These are phyloP conservation scores for Zhuqinia jingwanae DNA, from an alignment of 2,888 invertebrate species.

Conservation along the genomic window DNA sequence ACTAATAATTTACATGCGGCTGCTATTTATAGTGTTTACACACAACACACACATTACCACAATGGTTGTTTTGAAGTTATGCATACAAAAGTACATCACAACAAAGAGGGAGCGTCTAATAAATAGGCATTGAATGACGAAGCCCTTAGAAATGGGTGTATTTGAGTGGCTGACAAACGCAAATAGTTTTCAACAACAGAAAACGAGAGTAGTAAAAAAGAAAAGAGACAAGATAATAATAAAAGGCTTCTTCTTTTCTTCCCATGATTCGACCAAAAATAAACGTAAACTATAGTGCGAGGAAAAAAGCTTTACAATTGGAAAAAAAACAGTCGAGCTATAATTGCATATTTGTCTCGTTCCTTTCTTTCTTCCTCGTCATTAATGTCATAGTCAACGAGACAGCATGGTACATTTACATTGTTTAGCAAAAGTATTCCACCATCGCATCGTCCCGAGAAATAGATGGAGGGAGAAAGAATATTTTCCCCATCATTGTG, in stretches of 20 bases:
- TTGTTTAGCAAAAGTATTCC: neutral
- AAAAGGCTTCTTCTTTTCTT: neutral
- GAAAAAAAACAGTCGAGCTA: neutral
- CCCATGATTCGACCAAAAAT: conserved; percentile 8
- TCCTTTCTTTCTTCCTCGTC: neutral
- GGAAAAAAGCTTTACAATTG: conserved; percentile 27
- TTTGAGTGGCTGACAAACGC: conserved; percentile 56
- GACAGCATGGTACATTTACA: conserved; percentile 14
- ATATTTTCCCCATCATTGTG: too few relatives aligned
- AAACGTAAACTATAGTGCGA: too few relatives aligned
- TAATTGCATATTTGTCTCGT: conserved; percentile 51
- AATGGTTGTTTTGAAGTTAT: too few relatives aligned
- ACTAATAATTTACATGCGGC: too few relatives aligned
- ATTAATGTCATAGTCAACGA: conserved; percentile 38
- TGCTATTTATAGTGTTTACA: too few relatives aligned
- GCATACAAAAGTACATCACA: too few relatives aligned
- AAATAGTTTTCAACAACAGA: conserved; percentile 45
- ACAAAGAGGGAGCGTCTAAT: too few relatives aligned
- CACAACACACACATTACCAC: too few relatives aligned
- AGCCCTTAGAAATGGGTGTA: conserved; percentile 22
- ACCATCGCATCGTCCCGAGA: neutral
- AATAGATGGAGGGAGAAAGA: neutral
- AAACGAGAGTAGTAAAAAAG: neutral
- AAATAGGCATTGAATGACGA: too few relatives aligned
- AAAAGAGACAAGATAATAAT: neutral